Evolutionary conservation across 2,797 vertebrate genomes (phyloP).

Genomic region (Tenualosa ilisha): DNA sequence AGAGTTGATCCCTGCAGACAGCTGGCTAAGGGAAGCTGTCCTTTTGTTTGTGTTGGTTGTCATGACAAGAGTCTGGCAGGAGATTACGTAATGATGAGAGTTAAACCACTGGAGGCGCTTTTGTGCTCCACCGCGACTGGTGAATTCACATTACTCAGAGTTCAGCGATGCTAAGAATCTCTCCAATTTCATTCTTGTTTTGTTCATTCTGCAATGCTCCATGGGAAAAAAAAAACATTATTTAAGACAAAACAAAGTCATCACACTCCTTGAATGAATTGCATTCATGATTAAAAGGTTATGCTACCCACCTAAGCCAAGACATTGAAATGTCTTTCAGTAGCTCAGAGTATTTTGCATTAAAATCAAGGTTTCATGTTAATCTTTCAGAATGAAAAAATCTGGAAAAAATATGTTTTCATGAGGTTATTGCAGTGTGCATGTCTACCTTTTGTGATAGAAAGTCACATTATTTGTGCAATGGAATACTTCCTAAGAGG

Average conservation of each 20-base stretch:
- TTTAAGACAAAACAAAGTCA: no score
- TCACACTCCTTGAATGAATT: neutral
- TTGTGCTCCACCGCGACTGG: neutral
- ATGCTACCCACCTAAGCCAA: neutral
- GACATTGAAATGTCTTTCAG: no score
- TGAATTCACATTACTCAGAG: neutral
- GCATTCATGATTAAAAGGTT: neutral
- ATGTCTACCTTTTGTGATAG: no score
- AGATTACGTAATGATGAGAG: constrained; percentile 33
- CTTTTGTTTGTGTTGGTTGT: constrained; percentile 65
- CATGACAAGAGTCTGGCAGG: constrained; percentile 52
- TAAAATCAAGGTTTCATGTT: neutral
- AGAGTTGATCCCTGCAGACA: constrained; percentile 43
- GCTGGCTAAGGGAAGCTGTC: constrained; percentile 22
- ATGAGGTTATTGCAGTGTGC: no score
- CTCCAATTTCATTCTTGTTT: neutral
- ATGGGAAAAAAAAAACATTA: no score
- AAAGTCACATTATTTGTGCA: no score
- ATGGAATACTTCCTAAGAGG: no score
- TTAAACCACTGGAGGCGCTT: neutral
- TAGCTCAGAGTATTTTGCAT: neutral
- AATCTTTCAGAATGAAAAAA: neutral
- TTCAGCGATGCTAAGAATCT: neutral
- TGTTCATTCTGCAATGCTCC: neutral
- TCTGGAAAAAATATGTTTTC: no score